These are phyloP conservation scores for Danio rerio DNA, from an alignment of 2,113 vertebrate species.

Conservation along the genomic window DNA sequence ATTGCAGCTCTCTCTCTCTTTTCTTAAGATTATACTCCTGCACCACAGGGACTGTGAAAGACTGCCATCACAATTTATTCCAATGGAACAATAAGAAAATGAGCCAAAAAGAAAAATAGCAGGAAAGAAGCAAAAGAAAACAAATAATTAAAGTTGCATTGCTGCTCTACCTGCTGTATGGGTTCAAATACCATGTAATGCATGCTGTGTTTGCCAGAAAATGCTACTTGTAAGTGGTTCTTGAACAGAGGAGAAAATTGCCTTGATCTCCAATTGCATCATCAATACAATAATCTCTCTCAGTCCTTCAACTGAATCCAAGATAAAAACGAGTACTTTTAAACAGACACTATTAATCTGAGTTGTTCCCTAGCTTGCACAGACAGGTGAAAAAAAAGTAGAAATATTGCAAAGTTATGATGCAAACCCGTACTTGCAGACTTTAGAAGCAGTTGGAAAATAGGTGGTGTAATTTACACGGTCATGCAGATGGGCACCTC, in stretches of 20 bases:
- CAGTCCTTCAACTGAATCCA: not conserved
- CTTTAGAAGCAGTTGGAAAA: slow-evolving; percentile 44
- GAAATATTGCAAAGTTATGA: slow-evolving; percentile 8
- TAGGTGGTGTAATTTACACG: slow-evolving; percentile 42
- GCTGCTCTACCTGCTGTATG: slow-evolving; percentile 1
- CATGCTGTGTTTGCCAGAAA: slow-evolving; percentile 22
- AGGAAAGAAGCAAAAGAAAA: not conserved
- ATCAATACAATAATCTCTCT: slow-evolving; percentile 15
- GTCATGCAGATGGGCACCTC: slow-evolving; percentile 31
- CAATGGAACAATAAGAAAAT: slow-evolving; percentile 4
- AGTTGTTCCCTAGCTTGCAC: not conserved
- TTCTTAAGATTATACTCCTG: not conserved
- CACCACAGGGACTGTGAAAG: slow-evolving; percentile 12
- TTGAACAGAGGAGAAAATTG: slow-evolving; percentile 16
- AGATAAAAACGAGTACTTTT: not conserved
- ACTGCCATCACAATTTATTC: not conserved
- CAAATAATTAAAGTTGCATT: slow-evolving; percentile 6
- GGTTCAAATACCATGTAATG: slow-evolving; percentile 15
- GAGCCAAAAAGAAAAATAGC: not conserved
- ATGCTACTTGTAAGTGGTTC: slow-evolving; percentile 13
- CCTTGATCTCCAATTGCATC: not conserved
- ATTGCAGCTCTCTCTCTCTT: not conserved
- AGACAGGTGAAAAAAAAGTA: slow-evolving; percentile 7
- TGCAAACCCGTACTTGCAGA: slow-evolving; percentile 28
- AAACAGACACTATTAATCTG: not conserved